phyloP scores from a whole-genome alignment of 92 coral and sea anemone species.

The Montipora capitata region DNA sequence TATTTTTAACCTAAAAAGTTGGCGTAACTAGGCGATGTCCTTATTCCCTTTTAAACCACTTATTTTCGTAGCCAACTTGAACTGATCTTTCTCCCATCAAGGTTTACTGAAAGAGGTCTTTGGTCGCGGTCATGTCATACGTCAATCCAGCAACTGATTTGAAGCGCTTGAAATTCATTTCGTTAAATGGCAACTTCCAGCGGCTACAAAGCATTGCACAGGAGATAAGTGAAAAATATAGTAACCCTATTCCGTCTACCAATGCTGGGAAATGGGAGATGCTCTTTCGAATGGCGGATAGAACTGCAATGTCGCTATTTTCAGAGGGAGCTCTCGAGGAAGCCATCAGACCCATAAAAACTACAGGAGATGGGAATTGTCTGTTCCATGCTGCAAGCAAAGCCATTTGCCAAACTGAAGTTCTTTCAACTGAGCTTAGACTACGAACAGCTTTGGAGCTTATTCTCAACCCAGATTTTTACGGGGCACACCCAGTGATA shows the following conservation, averaged over 20 bases:
- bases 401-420: conserved; percentile 54
- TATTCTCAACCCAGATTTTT: conserved; percentile 43
- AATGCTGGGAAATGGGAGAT: conserved; percentile 19
- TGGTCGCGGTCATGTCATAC: not conserved
- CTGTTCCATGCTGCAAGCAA: conserved; percentile 68
- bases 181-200: not conserved
- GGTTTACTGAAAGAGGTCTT: not conserved
- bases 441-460: conserved; percentile 68
- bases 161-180: not conserved
- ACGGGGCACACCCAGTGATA: conserved; percentile 46
- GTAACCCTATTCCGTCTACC: not conserved
- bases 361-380: conserved; percentile 77
- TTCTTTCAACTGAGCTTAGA: conserved; percentile 36
- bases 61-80: too few species aligned
- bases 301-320: conserved; percentile 14
- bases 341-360: conserved; percentile 41
- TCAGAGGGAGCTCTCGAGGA: not conserved
- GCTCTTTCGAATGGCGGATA: conserved; percentile 22
- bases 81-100: not conserved
- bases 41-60: too few species aligned
- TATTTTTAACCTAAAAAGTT: too few species aligned
- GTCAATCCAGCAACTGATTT: not conserved
- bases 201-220: conserved; percentile 1
- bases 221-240: not conserved
- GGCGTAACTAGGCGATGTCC: too few species aligned